Evolutionary conservation across 1,140 invertebrate genomes (phyloP), one percentile per base, ranked within the genome.

Genomic region (Sitobion miscanthi): DNA sequence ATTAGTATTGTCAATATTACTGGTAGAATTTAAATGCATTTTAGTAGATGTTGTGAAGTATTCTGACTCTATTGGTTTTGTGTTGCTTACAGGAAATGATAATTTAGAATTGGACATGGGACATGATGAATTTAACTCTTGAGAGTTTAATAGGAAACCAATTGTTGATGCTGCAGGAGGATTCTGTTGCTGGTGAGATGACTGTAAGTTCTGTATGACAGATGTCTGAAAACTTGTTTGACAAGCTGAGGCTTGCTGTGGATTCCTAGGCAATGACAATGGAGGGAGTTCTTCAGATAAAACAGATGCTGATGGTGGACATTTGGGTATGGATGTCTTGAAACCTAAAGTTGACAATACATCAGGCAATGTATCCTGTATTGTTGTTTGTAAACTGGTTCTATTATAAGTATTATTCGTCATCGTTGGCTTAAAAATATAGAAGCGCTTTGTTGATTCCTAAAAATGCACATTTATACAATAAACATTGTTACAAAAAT

Each of bases 361-460:
- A 9, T 93, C 91, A 77, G 62, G 62, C 14, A 77, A 77, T 52
- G 25, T n/a, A 86, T 93, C 91, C 8, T 86, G 82, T 83, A 93
- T 93, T 38, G 49, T 38, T 0, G 9, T 93, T 57, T 86, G 86
- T 30, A 86, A 57, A 57, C 82, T n/a, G n/a, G 52, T 83, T 20
- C 7, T 38, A 57, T 85, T 93, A 47, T 1, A 25, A 23, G 14
- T 25, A n/a, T 52, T 23, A 6, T 83, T 83, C 20, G 82, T n/a
- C 0, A 11, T 20, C 38, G 49, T 49, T 42, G 91, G 49, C n/a
- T 85, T 86, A 21, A 47, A 49, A 35, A 91, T 14, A 93, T 54
- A 86, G 52, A 93, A 85, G 2, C 91, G 82, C 57, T 93, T 93
- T 9, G 91, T 30, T 4, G 91, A 85, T 57, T 93, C 91, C 91